Evolutionary conservation across 2,888 invertebrate species (phyloP), one percentile per base, ranked within the genome.

Genomic region (Diadegma fenestrale): DNA sequence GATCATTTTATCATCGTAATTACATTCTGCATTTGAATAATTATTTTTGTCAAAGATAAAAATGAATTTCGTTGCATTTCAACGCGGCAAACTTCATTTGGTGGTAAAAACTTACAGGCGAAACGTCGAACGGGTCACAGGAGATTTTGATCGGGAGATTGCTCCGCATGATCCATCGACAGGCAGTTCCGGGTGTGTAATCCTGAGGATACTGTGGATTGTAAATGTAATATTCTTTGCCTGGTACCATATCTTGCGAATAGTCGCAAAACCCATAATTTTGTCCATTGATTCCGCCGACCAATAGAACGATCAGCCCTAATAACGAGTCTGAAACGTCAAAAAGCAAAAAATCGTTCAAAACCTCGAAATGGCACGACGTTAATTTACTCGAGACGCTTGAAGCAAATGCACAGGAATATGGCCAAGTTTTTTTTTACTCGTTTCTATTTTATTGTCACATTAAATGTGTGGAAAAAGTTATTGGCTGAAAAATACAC

Each of bases 101-200:
- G n/a, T 12, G 54, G 54, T 8, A 48, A 10, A 48, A 84, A 90
- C 92, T 92, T 92, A 96, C 96, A 89, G 91, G 72, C 2, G 96
- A 95, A 43, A 96, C 14, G 0, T 90, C 68, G 5, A 96, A 92
- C 1, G 93, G 92, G 0, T 92, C 86, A 87, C 96, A 96, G 2
- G 93, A 91, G 14, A 96, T 69, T 37, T 86, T 85, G 2, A 93
- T 48, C 0, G 88, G 87, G 10, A 88, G 79, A 2, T 94, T 91
- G 82, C 95, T 95, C 73, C 92, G 94, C 68, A 95, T 94, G 0
- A 94, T 94, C 96, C 96, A 96, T 14, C 94, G 92, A 86, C 96
- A 96, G 1, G 91, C 88, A 0, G 89, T 88, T 0, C 92, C 92
- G 0, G 91, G 88, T 0, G 61, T 0, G 88, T 96, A 96, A 45